phyloP scores from a whole-genome alignment of 2,113 vertebrate species.

The Barnardius zonarius region DNA sequence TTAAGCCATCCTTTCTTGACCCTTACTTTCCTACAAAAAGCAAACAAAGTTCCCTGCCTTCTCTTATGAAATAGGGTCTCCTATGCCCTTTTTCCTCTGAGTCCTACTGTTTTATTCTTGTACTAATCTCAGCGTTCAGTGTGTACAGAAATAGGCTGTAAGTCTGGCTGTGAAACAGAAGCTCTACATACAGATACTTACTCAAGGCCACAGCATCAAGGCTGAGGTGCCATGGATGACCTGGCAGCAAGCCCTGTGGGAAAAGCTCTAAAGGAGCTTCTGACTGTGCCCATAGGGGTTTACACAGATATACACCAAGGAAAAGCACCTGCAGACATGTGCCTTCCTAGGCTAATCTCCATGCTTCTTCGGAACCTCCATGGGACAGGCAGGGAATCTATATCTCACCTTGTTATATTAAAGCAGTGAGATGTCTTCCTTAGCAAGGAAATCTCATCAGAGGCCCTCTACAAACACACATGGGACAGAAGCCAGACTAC shows the following conservation, averaged over 20 bases:
- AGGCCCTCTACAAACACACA: not conserved
- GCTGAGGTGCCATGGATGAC: not conserved
- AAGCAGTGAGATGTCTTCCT: not conserved
- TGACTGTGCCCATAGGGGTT: not conserved
- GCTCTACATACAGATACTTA: not conserved
- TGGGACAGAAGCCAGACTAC: not conserved
- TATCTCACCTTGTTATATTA: not conserved
- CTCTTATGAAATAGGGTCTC: not conserved
- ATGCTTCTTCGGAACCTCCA: not conserved
- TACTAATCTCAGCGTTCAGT: not conserved
- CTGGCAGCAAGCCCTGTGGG: not conserved
- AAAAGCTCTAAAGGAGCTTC: not conserved
- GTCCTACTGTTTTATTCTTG: not conserved
- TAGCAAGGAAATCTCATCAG: not conserved
- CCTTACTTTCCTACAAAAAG: not conserved
- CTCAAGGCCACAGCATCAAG: not conserved
- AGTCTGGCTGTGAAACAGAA: not conserved
- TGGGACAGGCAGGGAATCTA: not conserved
- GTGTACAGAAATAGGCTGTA: not conserved
- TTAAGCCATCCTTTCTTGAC: not conserved
- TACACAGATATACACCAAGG: not conserved
- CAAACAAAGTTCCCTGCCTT: not conserved
- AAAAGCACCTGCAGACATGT: accelerated
- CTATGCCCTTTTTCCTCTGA: not conserved
- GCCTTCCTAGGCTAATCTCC: not conserved